These are phyloP conservation scores for Lithophane socia DNA, from an alignment of 2,888 invertebrate genomes.

Conservation along the genomic window DNA sequence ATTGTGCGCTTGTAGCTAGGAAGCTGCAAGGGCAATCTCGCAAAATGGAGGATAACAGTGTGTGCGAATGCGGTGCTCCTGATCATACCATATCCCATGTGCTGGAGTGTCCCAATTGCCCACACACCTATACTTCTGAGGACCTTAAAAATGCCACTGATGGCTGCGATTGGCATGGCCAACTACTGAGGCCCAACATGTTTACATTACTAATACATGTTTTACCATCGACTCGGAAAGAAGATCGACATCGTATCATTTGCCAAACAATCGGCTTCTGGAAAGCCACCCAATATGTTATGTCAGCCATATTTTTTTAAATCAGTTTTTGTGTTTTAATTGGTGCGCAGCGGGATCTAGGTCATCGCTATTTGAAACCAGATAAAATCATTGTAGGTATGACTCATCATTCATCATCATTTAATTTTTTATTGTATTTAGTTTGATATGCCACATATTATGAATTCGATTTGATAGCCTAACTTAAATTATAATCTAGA, in stretches of 20 bases:
- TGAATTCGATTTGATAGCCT: not conserved
- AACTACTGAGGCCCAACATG: not conserved
- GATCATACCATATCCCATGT: not conserved
- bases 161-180: not conserved
- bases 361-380: not conserved
- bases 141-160: not conserved
- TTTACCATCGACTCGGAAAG: too few relatives aligned
- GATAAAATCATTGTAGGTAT: not conserved
- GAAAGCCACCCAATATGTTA: too few relatives aligned
- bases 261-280: not conserved
- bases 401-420: too few relatives aligned
- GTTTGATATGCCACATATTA: not conserved
- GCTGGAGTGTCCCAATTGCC: not conserved
- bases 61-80: not conserved
- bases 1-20: too few relatives aligned
- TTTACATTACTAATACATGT: too few relatives aligned
- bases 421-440: not conserved
- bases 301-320: too few relatives aligned
- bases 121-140: not conserved
- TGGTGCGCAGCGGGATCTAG: not conserved
- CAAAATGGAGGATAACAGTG: not conserved
- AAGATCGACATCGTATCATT: not conserved
- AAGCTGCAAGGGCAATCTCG: too few relatives aligned
- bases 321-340: not conserved
- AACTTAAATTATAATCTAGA: not conserved